A percentile compares a stretch with the other conserved stretches of the same genome.
These are phyloP conservation scores for Podarcis cretensis DNA, from an alignment of 2,113 vertebrate genomes.

Conservation along the genomic window DNA sequence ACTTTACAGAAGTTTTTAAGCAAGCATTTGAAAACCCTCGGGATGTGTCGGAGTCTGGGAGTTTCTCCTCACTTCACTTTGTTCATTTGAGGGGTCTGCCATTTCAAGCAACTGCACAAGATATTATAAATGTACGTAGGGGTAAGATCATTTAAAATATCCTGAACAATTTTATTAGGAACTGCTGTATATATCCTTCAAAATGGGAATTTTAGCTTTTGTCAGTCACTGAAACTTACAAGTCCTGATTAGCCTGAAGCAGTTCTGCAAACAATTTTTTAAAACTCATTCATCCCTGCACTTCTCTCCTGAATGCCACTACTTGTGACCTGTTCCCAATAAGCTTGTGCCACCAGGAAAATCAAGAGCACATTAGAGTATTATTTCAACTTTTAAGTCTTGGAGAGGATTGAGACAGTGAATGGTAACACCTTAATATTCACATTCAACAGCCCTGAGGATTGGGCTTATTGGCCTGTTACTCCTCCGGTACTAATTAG, in stretches of 20 bases:
- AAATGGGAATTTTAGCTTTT: not conserved
- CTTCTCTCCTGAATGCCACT: not conserved
- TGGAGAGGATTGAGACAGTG: not conserved
- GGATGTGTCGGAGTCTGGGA: conserved; percentile 43
- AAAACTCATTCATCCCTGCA: not conserved
- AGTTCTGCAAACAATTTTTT: not conserved
- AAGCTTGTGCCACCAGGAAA: not conserved
- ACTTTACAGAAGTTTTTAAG: conserved; percentile 52
- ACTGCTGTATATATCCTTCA: not conserved
- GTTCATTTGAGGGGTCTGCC: conserved; percentile 90
- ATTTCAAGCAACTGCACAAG: conserved; percentile 79
- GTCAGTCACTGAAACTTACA: not conserved
- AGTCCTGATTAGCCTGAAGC: not conserved
- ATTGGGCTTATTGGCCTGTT: not conserved
- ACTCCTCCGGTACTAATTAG: not conserved
- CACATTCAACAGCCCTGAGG: not conserved
- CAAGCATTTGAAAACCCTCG: conserved; percentile 57
- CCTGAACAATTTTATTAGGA: not conserved
- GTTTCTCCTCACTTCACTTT: conserved; percentile 44
- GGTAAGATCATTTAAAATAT: not conserved
- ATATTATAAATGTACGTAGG: conserved; percentile 83
- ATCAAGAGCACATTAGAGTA: no score
- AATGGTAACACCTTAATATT: no score
- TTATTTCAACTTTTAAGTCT: not conserved
- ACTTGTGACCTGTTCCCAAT: not conserved